These are phyloP conservation scores for Halcyon chelicuti DNA, from an alignment of 2,797 vertebrate species.

Conservation along the genomic window DNA sequence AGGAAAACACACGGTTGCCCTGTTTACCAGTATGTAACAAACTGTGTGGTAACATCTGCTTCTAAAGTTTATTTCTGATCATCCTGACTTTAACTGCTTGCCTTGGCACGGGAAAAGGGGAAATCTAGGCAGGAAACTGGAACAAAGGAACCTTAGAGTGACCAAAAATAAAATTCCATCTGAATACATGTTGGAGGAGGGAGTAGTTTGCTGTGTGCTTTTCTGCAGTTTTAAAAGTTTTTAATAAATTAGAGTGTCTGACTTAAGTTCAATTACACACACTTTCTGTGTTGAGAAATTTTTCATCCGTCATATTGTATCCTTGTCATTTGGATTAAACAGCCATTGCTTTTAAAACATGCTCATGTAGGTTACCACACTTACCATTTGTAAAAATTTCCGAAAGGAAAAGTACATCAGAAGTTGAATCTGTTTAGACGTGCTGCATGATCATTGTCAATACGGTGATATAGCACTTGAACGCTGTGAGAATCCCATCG, in stretches of 20 bases:
- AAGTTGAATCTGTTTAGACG: accelerated
- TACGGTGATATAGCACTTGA: not conserved
- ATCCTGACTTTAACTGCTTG: constrained; percentile 37
- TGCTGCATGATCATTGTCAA: accelerated
- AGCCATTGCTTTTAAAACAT: not conserved
- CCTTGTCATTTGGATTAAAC: not conserved
- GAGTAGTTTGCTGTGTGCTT: not conserved
- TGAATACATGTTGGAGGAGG: not conserved
- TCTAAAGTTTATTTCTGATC: constrained; percentile 51
- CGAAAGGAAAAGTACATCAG: not conserved
- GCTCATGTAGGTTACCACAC: accelerated
- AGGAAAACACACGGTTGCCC: not conserved
- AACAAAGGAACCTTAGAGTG: constrained; percentile 40
- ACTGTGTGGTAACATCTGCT: not conserved
- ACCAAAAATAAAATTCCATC: constrained; percentile 38
- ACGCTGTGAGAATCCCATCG: not conserved
- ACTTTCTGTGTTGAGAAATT: not conserved
- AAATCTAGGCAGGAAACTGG: constrained; percentile 62
- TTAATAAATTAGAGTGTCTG: not conserved
- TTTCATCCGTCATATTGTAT: not conserved
- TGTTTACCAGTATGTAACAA: constrained; percentile 6
- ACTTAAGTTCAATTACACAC: not conserved
- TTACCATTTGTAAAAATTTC: not conserved
- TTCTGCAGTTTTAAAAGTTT: not conserved
- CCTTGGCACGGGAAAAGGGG: constrained; percentile 32